Base-by-base conservation (phyloP, 2,888 invertebrate genomes). In the Chrysolina americana region DNA sequence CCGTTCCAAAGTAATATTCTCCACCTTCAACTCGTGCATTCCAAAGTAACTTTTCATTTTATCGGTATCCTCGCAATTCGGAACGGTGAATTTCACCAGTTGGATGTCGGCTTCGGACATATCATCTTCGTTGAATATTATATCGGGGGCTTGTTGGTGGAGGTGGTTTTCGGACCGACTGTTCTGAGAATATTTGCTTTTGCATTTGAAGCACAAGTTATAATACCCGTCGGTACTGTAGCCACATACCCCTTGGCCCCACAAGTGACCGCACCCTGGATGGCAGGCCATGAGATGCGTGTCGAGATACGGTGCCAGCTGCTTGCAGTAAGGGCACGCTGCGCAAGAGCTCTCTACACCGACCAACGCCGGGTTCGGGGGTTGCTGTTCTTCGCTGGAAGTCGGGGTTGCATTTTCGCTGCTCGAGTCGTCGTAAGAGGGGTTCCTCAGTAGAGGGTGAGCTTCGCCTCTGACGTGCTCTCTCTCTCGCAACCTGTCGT, bases 151-250 rank as follows among this genome's bases (percentile, higher is more conserved):
- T 65, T 82, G 79, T 11, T 77, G 71, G 56, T 82, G 81, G 11
- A 85, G 71, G 36, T 79, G 70, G 63, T 81, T 82, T 9, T 79
- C 80, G 8, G 78, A 70, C 41, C 80, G 73, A 63, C 77, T 80
- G 36, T 76, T 82, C 11, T 80, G 76, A 1, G 78, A 66, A 68
- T 91, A 89, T 76, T 89, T 89, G 53, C 88, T 88, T 68, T 89
- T 88, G 79, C 92, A 91, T 28, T 88, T 87, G 59, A 86, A 87
- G 80, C 92, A 92, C 80, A 91, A 84, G 66, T 90, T 83, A 79
- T 90, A 90, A 78, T 85, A 88, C 19, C 88, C 87, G 70, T 88
- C 89, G 80, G 85, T 74, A 53, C 88, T 78, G 85, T 83, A 65
- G 86, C 86, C 86, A 73, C 89, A 89, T 21, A 91, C 91, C 81